Evolutionary conservation across 2,888 invertebrate species (phyloP).

Genomic region (Dicycla oo): DNA sequence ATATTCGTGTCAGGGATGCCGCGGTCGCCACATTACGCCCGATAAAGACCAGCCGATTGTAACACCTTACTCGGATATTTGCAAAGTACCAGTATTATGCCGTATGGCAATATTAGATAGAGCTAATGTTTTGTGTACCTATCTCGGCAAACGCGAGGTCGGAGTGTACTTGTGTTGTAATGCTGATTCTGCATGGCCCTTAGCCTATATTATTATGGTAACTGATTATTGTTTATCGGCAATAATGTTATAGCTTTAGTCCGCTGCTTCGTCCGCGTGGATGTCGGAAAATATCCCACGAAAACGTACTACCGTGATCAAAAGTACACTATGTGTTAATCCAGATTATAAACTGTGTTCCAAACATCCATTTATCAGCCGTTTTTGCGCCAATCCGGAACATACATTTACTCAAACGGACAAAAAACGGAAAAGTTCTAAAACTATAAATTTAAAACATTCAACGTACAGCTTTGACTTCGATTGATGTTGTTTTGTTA

Average conservation of each 20-base stretch:
- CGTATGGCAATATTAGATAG: conserved; percentile 24
- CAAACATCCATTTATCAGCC: no score
- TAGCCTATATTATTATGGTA: conserved; percentile 11
- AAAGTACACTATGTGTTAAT: no score
- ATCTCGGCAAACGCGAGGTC: conserved; percentile 21
- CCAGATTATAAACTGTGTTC: no score
- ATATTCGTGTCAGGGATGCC: conserved; percentile 76
- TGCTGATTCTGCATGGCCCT: conserved; percentile 2
- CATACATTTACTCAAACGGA: no score
- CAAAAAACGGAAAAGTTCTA: no score
- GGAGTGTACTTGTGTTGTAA: conserved; percentile 9
- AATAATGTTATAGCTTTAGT: neutral
- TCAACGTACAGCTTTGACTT: no score
- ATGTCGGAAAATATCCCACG: no score
- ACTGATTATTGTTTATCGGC: neutral
- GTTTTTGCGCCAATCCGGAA: no score
- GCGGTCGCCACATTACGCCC: conserved; percentile 51
- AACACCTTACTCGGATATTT: conserved; percentile 56
- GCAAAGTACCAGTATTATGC: conserved; percentile 48
- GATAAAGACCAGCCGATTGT: conserved; percentile 43
- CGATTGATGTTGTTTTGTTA: neutral
- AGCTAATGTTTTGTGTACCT: conserved; percentile 35
- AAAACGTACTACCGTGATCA: no score
- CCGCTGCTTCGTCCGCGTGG: no score
- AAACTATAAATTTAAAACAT: no score